Conservation (phyloP, 2,888 invertebrate genomes). For the Caenorhabditis japonica region DNA sequence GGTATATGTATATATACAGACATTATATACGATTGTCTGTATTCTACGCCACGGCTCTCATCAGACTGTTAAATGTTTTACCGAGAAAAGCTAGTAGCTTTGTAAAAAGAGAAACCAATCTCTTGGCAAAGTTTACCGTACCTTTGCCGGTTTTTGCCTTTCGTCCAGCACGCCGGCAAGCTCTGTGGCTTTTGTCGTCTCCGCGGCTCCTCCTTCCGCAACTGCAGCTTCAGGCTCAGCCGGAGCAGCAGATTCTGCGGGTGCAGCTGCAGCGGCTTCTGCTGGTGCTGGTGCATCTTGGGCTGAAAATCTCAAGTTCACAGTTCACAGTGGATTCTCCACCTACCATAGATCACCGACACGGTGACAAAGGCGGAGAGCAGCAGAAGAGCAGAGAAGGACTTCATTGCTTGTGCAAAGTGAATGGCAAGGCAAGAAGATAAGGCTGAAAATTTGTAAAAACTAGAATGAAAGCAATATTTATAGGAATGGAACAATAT, state of each 20-base stretch:
- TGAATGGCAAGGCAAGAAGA: background rate
- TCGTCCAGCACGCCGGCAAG: background rate
- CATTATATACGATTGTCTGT: too few relatives aligned
- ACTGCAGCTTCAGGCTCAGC: background rate
- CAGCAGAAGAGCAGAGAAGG: background rate
- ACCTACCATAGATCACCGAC: conserved; percentile 2
- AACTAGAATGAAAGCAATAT: too few relatives aligned
- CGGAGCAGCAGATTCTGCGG: background rate
- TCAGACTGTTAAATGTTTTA: too few relatives aligned
- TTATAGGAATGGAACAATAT: too few relatives aligned
- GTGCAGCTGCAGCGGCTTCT: background rate
- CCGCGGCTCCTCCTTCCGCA: background rate
- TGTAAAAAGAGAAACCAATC: too few relatives aligned
- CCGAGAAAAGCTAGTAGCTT: too few relatives aligned
- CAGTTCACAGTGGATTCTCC: background rate
- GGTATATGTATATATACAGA: too few relatives aligned
- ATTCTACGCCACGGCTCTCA: too few relatives aligned
- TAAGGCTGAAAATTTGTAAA: too few relatives aligned
- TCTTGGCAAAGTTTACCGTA: too few relatives aligned
- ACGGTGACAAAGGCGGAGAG: background rate
- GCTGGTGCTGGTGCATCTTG: conserved; percentile 1
- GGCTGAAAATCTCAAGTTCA: background rate
- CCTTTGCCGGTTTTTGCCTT: too few relatives aligned
- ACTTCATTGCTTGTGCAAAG: too few relatives aligned
- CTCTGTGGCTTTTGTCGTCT: background rate